Conservation (phyloP, 1,140 invertebrate genomes). For the Sarcophaga peregrina region DNA sequence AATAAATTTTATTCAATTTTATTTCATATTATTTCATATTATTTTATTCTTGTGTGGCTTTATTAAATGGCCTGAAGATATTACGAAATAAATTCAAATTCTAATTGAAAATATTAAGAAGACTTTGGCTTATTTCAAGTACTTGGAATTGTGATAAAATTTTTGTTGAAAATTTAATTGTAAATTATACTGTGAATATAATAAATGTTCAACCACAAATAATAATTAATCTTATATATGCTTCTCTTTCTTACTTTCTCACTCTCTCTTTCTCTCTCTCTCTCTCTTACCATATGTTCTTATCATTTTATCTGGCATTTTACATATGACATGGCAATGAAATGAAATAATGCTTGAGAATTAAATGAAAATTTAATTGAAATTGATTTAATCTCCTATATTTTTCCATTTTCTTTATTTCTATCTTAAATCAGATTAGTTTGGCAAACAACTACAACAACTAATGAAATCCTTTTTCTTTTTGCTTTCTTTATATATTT, state of each 20-base stretch:
- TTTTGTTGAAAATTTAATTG: neutral
- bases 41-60: neutral
- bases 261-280: too few species aligned
- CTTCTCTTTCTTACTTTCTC: too few species aligned
- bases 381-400: too few species aligned
- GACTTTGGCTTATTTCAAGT: neutral
- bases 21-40: too few species aligned
- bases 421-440: too few species aligned
- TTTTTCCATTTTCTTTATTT: too few species aligned
- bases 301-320: too few species aligned
- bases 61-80: neutral
- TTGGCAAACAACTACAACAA: neutral
- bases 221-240: neutral
- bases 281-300: too few species aligned
- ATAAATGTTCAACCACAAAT: neutral
- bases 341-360: too few species aligned
- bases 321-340: too few species aligned
- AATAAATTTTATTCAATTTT: neutral
- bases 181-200: neutral
- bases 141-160: neutral
- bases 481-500: neutral
- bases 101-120: neutral
- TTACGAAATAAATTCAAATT: neutral
- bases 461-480: neutral
- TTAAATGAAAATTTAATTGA: too few species aligned